Base-by-base conservation (phyloP, 2,888 invertebrate species). In the Mylabris sibirica region DNA sequence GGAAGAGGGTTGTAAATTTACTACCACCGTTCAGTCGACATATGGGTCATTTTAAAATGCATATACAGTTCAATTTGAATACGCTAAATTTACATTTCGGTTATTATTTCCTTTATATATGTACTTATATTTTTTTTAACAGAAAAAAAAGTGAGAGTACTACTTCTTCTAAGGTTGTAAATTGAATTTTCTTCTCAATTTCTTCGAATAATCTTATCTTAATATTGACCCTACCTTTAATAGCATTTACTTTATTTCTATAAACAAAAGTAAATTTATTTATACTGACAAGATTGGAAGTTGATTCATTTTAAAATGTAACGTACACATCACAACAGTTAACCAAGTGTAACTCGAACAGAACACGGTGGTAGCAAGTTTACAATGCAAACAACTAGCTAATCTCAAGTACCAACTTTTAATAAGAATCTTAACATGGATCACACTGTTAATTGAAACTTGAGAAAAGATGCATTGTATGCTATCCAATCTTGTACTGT, bases 401-500 rank as follows among this genome's bases (percentile, higher is more conserved):
- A 79, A 79, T 79, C 79, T 76, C 75, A 70, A 72, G 72, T 75
- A 76, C 73, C 74, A 81, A 81, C 79, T 80, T 81, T 80, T 81
- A 80, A 81, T 67, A 65, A 70, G 70, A 80, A 78, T 79, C 78
- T 78, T 78, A 78, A 77, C 76, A 75, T 75, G 70, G 80, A 81
- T 81, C 81, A 80, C 75, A 73, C 74, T 76, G 80, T 80, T 81
- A 81, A 81, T 81, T 81, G 81, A 79, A 81, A 80, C 79, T 77
- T 77, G 77, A 61, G 63, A 41, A 44, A 34, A 9, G 44, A 17
- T 24, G 63, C 65, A 30, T 62, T 34, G 26, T 26, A 22, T 49
- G 2, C 44, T 3, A 44, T 17, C 38, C 11, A 12, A 38, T 49
- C 20, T 30, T 30, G 1, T n/a, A n/a, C n/a, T n/a, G n/a, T n/a